Evolutionary conservation across 2,888 invertebrate species (phyloP).

Genomic region (Baronia brevicornis): DNA sequence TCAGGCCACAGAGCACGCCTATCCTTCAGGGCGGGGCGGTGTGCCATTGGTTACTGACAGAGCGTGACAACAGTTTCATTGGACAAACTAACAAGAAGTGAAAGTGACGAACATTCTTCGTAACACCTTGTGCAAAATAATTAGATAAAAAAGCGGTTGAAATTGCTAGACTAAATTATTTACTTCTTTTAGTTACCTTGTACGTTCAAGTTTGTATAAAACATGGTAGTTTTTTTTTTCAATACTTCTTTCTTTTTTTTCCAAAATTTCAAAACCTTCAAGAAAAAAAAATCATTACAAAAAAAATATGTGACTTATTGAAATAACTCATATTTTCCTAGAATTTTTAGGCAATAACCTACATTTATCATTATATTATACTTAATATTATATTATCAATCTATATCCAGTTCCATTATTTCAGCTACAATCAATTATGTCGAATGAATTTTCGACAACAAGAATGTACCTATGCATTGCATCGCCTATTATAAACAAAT

Average conservation of each 20-base stretch:
- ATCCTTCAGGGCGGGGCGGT: constrained; percentile 63
- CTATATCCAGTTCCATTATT: too few species aligned
- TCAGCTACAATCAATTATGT: background rate
- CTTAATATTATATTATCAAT: background rate
- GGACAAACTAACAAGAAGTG: constrained; percentile 62
- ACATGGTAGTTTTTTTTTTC: too few species aligned
- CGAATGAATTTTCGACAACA: constrained; percentile 20
- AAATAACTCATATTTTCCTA: too few species aligned
- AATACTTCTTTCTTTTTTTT: too few species aligned
- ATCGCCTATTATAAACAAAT: constrained; percentile 27
- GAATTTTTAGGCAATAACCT: too few species aligned
- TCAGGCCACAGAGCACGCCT: constrained; percentile 54
- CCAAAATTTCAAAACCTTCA: too few species aligned
- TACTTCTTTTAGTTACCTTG: too few species aligned
- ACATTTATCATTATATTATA: too few species aligned
- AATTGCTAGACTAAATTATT: too few species aligned
- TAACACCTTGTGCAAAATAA: constrained; percentile 54
- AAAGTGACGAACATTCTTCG: constrained; percentile 61
- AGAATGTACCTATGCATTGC: constrained; percentile 19
- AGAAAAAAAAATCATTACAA: too few species aligned
- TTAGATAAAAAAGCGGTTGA: too few species aligned
- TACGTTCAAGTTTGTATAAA: too few species aligned
- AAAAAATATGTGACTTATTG: constrained; percentile 11
- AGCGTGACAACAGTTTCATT: constrained; percentile 69
- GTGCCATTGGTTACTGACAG: constrained; percentile 65